Evolutionary conservation across 1,140 invertebrate genomes (phyloP), one percentile per base, ranked within the genome.

Genomic region (Drosophila triauraria): DNA sequence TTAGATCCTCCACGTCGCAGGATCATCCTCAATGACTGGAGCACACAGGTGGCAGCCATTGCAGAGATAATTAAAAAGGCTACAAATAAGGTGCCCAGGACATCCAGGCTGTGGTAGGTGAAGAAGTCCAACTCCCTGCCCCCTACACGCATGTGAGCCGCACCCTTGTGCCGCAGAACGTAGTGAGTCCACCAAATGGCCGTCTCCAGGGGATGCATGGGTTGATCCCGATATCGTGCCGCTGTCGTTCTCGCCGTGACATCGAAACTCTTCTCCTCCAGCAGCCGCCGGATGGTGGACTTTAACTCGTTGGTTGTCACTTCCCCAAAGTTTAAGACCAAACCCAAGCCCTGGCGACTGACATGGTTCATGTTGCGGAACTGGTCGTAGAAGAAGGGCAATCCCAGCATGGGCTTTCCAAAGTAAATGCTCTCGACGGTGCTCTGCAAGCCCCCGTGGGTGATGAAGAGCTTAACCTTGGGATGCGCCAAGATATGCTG

Each of bases 151-250:
- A 94, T 90, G 64, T 93, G 91, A 4, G 84, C 59, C 0, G 94
- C 93, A 9, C 85, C 82, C 13, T 85, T 78, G 60, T 91, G 72
- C 0, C 90, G 86, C 54, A 62, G 85, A 69, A 95, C 93, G 67
- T 95, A 95, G 76, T 95, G 94, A 0, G 94, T 93, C 95, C 95
- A 95, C 91, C 94, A 95, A 15, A 95, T 91, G 3, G 95, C 94
- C 2, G 93, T 94, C 17, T 95, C 94, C 54, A 94, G 59, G 0
- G 94, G 93, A 8, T 90, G 84, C 67, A 93, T 79, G 2, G 95
- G 94, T 40, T 94, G 92, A 82, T 95, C 95, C 38, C 86, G 91
- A 63, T 95, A 95, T n/a, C 93, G 80, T 27, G 68, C 76, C 0
- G 95, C 94, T 9, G 94, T 68, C 82, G 92, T 30, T 5, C 58